Evolutionary conservation across 2,888 invertebrate species (phyloP).

Genomic region (Hemaris fuciformis): DNA sequence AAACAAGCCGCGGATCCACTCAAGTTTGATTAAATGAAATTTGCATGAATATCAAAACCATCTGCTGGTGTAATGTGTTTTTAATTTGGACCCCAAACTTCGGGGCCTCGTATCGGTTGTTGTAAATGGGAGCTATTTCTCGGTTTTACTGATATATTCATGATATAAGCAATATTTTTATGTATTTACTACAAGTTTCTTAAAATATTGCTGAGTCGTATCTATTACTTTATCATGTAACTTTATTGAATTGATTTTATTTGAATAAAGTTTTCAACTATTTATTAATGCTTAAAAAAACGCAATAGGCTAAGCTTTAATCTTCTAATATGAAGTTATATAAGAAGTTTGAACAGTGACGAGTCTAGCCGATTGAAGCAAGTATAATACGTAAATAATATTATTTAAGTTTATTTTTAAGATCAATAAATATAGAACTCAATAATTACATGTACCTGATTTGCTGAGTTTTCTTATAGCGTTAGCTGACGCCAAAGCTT

Average conservation of each 20-base stretch:
- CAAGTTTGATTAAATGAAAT: slow-evolving; percentile 68
- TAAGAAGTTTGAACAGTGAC: too few species aligned
- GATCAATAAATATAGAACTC: slow-evolving; percentile 47
- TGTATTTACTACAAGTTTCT: too few species aligned
- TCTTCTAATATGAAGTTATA: too few species aligned
- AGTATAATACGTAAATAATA: too few species aligned
- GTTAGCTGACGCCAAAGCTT: neutral
- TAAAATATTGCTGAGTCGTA: too few species aligned
- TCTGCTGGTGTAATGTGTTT: slow-evolving; percentile 73
- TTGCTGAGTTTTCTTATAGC: neutral
- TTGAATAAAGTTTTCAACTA: too few species aligned
- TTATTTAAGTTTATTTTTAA: too few species aligned
- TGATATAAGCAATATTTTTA: neutral
- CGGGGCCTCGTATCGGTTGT: slow-evolving; percentile 50
- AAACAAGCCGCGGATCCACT: slow-evolving; percentile 19
- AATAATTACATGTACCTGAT: slow-evolving; percentile 20
- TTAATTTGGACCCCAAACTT: slow-evolving; percentile 75
- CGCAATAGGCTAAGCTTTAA: too few species aligned
- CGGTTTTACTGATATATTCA: neutral
- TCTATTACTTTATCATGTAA: too few species aligned
- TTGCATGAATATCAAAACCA: slow-evolving; percentile 66
- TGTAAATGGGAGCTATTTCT: slow-evolving; percentile 21
- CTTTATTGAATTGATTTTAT: too few species aligned
- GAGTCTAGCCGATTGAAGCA: too few species aligned
- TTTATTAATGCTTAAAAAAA: too few species aligned